These are phyloP conservation scores for Pseudoatta argentina DNA, from an alignment of 1,140 invertebrate species.

Conservation along the genomic window DNA sequence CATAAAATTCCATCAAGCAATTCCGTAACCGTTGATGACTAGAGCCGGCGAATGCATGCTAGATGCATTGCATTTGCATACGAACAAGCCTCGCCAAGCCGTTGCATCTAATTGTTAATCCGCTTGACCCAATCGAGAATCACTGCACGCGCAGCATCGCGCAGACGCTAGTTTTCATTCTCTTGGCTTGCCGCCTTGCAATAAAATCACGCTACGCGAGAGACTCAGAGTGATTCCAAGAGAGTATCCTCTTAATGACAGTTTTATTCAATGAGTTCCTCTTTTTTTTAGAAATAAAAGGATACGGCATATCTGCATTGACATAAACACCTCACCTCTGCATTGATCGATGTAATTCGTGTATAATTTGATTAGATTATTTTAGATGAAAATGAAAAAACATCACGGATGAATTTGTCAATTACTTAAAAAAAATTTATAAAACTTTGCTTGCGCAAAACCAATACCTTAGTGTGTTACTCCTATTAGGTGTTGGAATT, in stretches of 20 bases:
- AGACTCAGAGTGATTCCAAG: background rate
- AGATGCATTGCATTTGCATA: constrained; percentile 70
- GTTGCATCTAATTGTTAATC: constrained; percentile 72
- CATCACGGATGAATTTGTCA: background rate
- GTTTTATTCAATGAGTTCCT: constrained; percentile 2
- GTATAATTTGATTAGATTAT: background rate
- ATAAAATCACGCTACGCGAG: constrained; percentile 19
- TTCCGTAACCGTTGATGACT: constrained; percentile 43
- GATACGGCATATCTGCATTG: background rate
- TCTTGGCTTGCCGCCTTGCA: constrained; percentile 22
- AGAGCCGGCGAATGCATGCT: constrained; percentile 38
- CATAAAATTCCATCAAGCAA: constrained; percentile 33
- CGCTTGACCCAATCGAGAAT: constrained; percentile 58
- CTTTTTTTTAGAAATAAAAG: constrained; percentile 1
- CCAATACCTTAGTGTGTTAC: background rate
- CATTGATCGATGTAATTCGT: background rate
- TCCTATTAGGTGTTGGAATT: too few species aligned
- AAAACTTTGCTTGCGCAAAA: background rate
- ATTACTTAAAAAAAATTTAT: background rate
- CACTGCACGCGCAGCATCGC: constrained; percentile 52
- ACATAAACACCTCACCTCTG: too few species aligned
- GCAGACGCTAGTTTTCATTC: constrained; percentile 64
- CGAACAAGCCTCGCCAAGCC: constrained; percentile 63
- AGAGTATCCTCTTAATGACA: background rate
- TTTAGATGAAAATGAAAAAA: background rate